phyloP scores from a whole-genome alignment of 2,888 invertebrate species.

The Sturmia bella region DNA sequence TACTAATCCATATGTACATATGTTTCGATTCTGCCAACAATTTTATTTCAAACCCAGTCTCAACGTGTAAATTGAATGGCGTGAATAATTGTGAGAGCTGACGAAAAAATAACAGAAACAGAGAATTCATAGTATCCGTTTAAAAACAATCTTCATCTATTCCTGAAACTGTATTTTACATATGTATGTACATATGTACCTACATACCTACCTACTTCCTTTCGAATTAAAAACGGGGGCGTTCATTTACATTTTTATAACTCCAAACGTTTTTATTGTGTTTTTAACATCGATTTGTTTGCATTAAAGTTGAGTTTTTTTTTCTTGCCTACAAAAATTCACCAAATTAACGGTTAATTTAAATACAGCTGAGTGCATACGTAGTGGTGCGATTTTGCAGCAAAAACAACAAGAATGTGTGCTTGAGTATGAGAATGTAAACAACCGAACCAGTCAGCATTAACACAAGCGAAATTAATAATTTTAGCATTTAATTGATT shows the following conservation, averaged over 20 bases:
- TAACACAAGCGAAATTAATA: constrained; percentile 2
- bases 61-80: constrained; percentile 12
- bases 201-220: too few species aligned
- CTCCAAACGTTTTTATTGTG: not conserved
- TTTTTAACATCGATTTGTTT: not conserved
- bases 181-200: too few species aligned
- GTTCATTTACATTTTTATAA: too few species aligned
- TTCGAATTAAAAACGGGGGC: too few species aligned
- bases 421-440: not conserved
- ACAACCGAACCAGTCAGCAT: not conserved
- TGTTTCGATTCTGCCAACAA: not conserved
- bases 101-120: not conserved
- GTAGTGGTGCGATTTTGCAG: not conserved
- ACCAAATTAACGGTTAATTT: constrained; percentile 17
- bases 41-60: not conserved
- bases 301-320: not conserved
- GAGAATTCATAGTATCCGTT: not conserved
- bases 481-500: constrained; percentile 41
- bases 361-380: not conserved
- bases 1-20: not conserved
- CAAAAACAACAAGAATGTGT: not conserved
- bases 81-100: constrained; percentile 8
- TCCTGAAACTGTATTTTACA: constrained; percentile 4
- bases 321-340: constrained; percentile 6
- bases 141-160: not conserved